These are phyloP conservation scores for Neoascia interrupta DNA, from an alignment of 2,888 invertebrate genomes.

Conservation along the genomic window DNA sequence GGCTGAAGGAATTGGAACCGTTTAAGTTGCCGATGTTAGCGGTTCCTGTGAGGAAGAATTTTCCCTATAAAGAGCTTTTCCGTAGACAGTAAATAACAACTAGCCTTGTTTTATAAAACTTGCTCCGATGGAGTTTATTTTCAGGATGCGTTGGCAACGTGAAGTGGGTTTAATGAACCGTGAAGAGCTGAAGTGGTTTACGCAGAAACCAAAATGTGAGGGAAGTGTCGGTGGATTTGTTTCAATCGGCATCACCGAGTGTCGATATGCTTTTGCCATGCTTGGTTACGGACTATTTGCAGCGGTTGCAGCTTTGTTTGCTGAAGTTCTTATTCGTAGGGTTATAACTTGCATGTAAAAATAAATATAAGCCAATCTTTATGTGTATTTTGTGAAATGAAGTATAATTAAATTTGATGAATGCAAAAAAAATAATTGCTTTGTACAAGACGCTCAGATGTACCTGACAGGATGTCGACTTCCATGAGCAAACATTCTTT, in stretches of 20 bases:
- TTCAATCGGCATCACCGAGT: constrained; percentile 81
- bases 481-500: no score
- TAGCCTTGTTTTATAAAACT: background rate
- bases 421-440: background rate
- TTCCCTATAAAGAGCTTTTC: constrained; percentile 83
- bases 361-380: no score
- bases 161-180: constrained; percentile 82
- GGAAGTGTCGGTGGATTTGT: constrained; percentile 80
- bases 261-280: constrained; percentile 80
- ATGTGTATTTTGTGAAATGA: no score
- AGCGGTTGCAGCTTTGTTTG: constrained; percentile 71
- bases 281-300: constrained; percentile 75
- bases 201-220: constrained; percentile 81
- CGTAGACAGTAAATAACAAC: constrained; percentile 74
- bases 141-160: constrained; percentile 83
- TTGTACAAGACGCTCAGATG: no score
- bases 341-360: background rate
- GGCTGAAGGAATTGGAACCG: constrained; percentile 82
- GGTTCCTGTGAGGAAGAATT: constrained; percentile 81
- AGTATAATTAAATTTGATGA: no score
- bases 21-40: constrained; percentile 82
- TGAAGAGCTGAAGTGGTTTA: constrained; percentile 81
- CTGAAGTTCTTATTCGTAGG: constrained; percentile 68
- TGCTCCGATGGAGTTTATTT: background rate
- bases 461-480: no score